phyloP scores from a whole-genome alignment of 2,888 invertebrate species.

The Drosophila flavopinicola region DNA sequence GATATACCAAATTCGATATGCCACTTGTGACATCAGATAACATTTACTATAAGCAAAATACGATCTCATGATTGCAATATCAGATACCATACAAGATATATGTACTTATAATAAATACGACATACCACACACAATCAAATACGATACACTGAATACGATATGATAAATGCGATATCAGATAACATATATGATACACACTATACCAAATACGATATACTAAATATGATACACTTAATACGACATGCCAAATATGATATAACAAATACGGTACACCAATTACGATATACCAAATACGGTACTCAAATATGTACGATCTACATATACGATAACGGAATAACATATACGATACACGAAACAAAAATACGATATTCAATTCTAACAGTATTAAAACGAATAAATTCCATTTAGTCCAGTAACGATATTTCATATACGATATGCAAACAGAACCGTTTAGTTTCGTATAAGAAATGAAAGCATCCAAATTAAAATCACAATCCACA shows the following conservation, averaged over 20 bases:
- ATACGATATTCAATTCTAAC: no score
- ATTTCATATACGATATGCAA: slow-evolving; percentile 4
- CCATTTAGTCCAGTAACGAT: not conserved
- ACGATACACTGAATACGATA: not conserved
- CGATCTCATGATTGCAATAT: no score
- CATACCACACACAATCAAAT: no score
- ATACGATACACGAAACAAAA: slow-evolving; percentile 2
- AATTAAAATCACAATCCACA: slow-evolving; percentile 14
- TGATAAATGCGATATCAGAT: not conserved
- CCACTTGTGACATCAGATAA: not conserved
- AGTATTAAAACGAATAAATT: no score
- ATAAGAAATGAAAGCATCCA: slow-evolving; percentile 4
- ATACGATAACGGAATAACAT: not conserved
- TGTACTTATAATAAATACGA: no score
- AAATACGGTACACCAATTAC: not conserved
- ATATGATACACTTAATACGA: not conserved
- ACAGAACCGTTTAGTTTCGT: not conserved
- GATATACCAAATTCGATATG: slow-evolving; percentile 6
- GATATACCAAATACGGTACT: not conserved
- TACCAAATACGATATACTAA: not conserved
- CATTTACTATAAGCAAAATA: no score
- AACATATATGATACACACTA: not conserved
- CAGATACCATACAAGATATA: no score
- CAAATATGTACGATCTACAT: no score
- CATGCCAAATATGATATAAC: no score